phyloP scores from a whole-genome alignment of 2,797 vertebrate genomes.

The Alouatta caraya region DNA sequence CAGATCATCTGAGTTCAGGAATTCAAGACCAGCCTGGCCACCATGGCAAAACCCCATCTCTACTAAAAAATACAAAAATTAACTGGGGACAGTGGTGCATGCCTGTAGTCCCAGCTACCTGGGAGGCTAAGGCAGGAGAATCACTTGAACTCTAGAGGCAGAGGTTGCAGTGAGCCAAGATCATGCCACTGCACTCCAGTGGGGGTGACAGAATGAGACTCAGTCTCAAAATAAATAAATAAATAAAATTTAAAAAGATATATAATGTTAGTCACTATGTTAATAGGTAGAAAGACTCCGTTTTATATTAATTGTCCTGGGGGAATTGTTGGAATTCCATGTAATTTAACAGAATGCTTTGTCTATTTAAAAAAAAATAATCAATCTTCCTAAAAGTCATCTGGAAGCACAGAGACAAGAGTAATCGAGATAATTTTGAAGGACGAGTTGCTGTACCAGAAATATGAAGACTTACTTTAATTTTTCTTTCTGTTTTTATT shows the following conservation, averaged over 20 bases:
- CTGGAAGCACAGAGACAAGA: not conserved
- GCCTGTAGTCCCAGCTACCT: not conserved
- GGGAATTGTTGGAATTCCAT: not conserved
- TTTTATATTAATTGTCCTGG: not conserved
- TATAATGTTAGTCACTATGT: not conserved
- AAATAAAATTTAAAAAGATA: not conserved
- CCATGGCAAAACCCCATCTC: not conserved
- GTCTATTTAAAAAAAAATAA: not conserved
- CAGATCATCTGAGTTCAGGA: not conserved
- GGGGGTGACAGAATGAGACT: not conserved
- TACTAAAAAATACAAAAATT: not conserved
- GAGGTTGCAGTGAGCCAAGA: not conserved
- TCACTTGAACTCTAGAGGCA: not conserved
- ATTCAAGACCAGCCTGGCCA: not conserved
- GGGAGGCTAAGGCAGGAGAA: not conserved
- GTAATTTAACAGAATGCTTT: not conserved
- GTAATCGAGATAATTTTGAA: not conserved
- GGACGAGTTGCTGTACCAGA: not conserved
- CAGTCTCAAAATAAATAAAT: not conserved
- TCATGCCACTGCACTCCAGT: not conserved
- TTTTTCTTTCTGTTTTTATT: not conserved
- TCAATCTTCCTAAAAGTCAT: not conserved
- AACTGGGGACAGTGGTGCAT: accelerated
- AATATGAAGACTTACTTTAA: not conserved
- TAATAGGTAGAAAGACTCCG: not conserved